Evolutionary conservation across 2,888 invertebrate genomes (phyloP), one percentile per base, ranked within the genome.

Genomic region (Synergus itoensis): DNA sequence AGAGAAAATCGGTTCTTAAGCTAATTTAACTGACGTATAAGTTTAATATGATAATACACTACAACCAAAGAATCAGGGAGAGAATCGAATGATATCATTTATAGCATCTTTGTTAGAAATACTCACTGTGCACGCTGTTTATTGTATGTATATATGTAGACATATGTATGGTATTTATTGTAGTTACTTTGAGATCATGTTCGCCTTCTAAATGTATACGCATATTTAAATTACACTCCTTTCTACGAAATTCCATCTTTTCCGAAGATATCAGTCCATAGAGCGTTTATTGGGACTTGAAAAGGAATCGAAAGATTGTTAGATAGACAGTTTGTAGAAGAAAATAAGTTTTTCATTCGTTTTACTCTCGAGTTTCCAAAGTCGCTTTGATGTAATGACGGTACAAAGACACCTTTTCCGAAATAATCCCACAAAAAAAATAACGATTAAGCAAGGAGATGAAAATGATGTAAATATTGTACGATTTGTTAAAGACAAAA

Each of bases 161-260:
- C 65, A 62, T 28, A 4, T 14, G 14, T 28, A 62, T 62, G 28
- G 28, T 28, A 62, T 14, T 62, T n/a, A 9, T 57, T 57, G 57
- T 18, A 28, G 28, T 62, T 48, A 62, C 41, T 82, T 83, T 80
- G 60, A 73, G 79, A 77, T 81, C 84, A 77, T 77, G 73, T 85
- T 81, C 69, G 77, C 79, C 80, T 78, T 85, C 77, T 86, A 78
- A 81, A 80, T 84, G 69, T 84, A 28, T 28, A 82, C 73, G 63
- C 81, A 78, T 78, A 82, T 80, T 81, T 77, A 79, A 81, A 82
- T 53, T 53, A 40, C 62, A 76, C 11, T 18, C 53, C 40, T 60
- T 73, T 36, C 18, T 36, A 65, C 18, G 11, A 40, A 12, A 43
- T 65, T 41, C 41, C 5, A 65, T 65, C 18, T n/a, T 65, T 40